These are phyloP conservation scores for Megaptera novaeangliae DNA, from an alignment of 2,113 vertebrate genomes.

Conservation along the genomic window DNA sequence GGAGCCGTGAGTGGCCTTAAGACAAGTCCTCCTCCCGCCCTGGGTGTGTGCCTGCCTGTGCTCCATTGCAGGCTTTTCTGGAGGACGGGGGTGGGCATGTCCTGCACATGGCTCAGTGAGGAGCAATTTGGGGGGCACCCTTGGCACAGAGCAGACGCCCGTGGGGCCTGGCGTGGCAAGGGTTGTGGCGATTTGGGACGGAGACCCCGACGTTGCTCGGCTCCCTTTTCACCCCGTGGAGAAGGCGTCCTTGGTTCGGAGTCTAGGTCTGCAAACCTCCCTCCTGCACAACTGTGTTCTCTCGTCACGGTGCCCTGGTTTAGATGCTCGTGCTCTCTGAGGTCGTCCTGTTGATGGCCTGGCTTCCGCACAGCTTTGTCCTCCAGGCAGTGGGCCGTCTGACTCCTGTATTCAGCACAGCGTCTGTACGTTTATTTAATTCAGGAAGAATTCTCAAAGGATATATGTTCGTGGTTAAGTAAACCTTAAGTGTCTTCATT, in stretches of 20 bases:
- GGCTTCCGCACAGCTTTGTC: too few relatives aligned
- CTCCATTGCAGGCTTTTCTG: neutral
- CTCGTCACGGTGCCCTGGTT: neutral
- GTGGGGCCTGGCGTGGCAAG: accelerated
- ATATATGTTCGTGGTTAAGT: accelerated
- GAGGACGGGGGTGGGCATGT: accelerated
- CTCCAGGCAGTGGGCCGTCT: accelerated
- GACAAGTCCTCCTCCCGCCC: neutral
- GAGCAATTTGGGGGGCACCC: too few relatives aligned
- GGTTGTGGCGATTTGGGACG: accelerated
- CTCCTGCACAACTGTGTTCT: accelerated
- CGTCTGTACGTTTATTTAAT: neutral
- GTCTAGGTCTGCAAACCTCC: too few relatives aligned
- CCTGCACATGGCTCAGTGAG: accelerated
- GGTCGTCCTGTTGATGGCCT: neutral
- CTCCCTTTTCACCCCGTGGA: neutral
- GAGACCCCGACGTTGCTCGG: too few relatives aligned
- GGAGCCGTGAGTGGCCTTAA: neutral
- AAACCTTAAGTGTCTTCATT: accelerated
- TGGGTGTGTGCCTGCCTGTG: accelerated
- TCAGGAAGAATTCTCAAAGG: neutral
- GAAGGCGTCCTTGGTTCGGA: neutral
- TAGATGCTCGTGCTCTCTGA: accelerated
- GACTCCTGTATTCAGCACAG: accelerated
- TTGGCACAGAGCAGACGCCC: neutral